phyloP scores from a whole-genome alignment of 2,888 invertebrate genomes.

The Ecdyonurus torrentis region DNA sequence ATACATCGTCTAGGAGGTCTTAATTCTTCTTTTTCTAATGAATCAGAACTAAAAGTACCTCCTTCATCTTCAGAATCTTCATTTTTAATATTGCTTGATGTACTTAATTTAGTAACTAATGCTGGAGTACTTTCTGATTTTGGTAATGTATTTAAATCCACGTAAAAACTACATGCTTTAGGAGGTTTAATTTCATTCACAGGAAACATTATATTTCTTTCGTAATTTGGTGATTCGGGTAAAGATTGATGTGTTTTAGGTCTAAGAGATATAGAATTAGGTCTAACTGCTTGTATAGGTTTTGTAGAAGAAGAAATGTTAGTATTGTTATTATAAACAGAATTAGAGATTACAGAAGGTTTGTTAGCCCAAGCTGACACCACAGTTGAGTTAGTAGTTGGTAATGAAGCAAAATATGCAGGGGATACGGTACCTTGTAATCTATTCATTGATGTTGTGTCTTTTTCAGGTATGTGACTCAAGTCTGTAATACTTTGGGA shows the following conservation, averaged over 20 bases:
- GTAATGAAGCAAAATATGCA: neutral
- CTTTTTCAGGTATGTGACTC: slow-evolving; percentile 46
- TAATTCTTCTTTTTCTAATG: slow-evolving; percentile 42
- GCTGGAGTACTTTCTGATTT: slow-evolving; percentile 10
- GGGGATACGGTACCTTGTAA: neutral
- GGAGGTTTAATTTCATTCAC: slow-evolving; percentile 25
- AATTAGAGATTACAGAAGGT: slow-evolving; percentile 4
- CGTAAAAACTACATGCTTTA: slow-evolving; percentile 5
- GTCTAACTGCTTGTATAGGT: slow-evolving; percentile 10
- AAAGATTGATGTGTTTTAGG: slow-evolving; percentile 23
- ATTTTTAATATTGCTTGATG: slow-evolving; percentile 16
- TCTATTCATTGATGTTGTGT: slow-evolving; percentile 16
- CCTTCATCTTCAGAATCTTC: slow-evolving; percentile 33
- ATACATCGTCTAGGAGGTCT: slow-evolving; percentile 45
- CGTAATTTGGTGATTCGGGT: slow-evolving; percentile 67
- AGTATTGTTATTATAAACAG: slow-evolving; percentile 12
- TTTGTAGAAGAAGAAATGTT: slow-evolving; percentile 12
- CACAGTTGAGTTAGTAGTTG: neutral
- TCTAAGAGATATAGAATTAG: slow-evolving; percentile 6
- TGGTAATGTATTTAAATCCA: slow-evolving; percentile 7
- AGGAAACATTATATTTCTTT: slow-evolving; percentile 42
- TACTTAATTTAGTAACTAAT: slow-evolving; percentile 11
- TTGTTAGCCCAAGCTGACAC: neutral
- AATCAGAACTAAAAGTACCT: slow-evolving; percentile 62
- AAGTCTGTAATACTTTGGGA: slow-evolving; percentile 79